Base-by-base conservation (phyloP, 2,797 vertebrate species). In the Melanotaenia boesemani region DNA sequence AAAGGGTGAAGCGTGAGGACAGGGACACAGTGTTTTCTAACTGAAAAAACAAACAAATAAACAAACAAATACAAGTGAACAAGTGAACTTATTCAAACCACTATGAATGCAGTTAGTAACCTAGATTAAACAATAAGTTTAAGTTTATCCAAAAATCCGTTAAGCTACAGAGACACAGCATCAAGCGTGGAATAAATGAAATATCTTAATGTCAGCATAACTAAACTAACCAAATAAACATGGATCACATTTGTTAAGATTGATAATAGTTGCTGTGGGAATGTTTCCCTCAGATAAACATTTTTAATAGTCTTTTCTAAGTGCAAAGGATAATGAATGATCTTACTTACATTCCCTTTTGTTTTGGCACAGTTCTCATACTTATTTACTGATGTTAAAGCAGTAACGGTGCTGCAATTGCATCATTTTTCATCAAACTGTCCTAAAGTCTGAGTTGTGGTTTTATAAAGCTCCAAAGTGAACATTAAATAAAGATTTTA, bases 1-100 rank as follows among this genome's bases (percentile, higher is more conserved):
- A 55, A 74, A 76, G 83, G 74, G 84, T 82, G 84, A 85, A 78
- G 72, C 18, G 56, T 88, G 87, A 89, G 59, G 85, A 79, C 18
- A 62, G 61, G 74, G 66, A 80, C 70, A 89, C 62, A 82, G 52
- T 76, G 67, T 68, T 78, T 32, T 77, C 41, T 67, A 50, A 81
- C 63, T 26, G 66, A 74, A 65, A 18, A 36, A 39, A 46, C 32
- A 34, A 1, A 34, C 32, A 34, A 5, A 34, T 7, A 34, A 5
- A 34, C 32, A 34, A 5, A 34, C 32, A 28, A 24, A 18, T 59
- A 65, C 41, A 48, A 18, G 55, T 15, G 63, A 5, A 74, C 44
- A 61, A 36, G 55, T 67, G 34, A n/a, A 63, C 36, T 65, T 15
- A 56, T 37, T 55, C 22, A 70, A 56, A 69, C 28, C 30, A 20